These are phyloP conservation scores for Eumeta japonica DNA, from an alignment of 1,140 invertebrate genomes.

Conservation along the genomic window DNA sequence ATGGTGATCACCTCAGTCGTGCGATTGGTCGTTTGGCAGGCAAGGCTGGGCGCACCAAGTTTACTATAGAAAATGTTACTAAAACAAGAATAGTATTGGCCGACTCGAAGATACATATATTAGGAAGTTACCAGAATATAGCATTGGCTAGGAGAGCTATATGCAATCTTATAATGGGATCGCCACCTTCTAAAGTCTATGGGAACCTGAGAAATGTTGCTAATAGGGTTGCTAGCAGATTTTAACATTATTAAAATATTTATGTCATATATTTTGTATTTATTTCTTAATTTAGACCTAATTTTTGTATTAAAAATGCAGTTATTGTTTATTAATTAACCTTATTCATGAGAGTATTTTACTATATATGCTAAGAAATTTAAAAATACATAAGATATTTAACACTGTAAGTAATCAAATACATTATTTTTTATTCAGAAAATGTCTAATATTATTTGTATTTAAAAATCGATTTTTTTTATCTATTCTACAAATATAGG, in stretches of 20 bases:
- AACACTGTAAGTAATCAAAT: no score
- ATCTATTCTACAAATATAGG: no score
- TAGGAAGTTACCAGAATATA: constrained; percentile 98
- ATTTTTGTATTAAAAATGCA: no score
- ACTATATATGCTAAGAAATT: no score
- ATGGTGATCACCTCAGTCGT: constrained; percentile 93
- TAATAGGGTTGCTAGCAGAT: constrained; percentile 75
- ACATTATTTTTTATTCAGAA: no score
- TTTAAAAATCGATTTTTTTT: no score
- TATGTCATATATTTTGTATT: no score
- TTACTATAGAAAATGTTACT: constrained; percentile 98
- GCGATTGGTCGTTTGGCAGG: constrained; percentile 96
- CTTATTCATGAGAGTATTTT: no score
- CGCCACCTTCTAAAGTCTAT: constrained; percentile 94
- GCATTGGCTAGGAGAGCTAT: constrained; percentile 92
- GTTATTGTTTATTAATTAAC: no score
- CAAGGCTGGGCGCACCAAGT: constrained; percentile 96
- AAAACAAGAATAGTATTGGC: constrained; percentile 98
- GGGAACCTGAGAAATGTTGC: constrained; percentile 87
- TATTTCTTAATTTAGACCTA: no score
- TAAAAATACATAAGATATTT: no score
- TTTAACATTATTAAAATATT: constrained; percentile 62
- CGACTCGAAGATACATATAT: constrained; percentile 94
- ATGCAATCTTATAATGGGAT: constrained; percentile 96
- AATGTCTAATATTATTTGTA: no score